Percentiles rank a stretch among this genome's conserved stretches.
These are phyloP conservation scores for Cyphomyrus plagiostoma DNA, from an alignment of 2,113 vertebrate species.

Conservation along the genomic window DNA sequence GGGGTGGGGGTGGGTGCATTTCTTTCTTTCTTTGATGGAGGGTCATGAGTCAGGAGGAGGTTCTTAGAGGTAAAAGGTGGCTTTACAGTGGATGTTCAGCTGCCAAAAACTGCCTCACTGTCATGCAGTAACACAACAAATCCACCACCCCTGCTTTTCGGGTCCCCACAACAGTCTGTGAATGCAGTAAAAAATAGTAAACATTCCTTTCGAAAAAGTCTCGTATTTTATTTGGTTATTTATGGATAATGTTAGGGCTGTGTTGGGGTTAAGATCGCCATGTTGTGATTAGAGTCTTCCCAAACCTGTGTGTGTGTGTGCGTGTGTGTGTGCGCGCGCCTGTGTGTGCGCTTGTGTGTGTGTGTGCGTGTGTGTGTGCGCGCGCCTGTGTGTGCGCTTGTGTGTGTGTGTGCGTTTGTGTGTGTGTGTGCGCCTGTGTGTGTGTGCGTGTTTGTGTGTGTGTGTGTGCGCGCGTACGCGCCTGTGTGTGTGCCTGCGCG, in stretches of 20 bases:
- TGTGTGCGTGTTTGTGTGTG: too few species aligned
- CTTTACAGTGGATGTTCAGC: not conserved
- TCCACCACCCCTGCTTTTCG: not conserved
- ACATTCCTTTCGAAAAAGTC: not conserved
- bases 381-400: too few species aligned
- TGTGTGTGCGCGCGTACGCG: too few species aligned
- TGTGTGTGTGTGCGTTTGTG: too few species aligned
- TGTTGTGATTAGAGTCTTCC: not conserved
- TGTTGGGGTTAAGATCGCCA: not conserved
- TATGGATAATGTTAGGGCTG: not conserved
- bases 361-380: too few species aligned
- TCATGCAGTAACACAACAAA: not conserved
- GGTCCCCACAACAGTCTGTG: not conserved
- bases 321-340: not conserved
- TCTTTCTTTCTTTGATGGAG: not conserved
- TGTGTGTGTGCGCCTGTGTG: too few species aligned
- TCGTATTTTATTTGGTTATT: not conserved
- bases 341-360: too few species aligned
- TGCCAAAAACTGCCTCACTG: not conserved
- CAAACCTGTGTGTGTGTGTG: not conserved
- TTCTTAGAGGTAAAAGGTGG: not conserved
- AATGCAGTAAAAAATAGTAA: not conserved
- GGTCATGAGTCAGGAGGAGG: not conserved
- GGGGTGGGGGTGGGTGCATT: not conserved
- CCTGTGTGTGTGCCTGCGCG: too few species aligned